Conservation (phyloP, 2,797 vertebrate species). For the Gymnoscopelus braueri region DNA sequence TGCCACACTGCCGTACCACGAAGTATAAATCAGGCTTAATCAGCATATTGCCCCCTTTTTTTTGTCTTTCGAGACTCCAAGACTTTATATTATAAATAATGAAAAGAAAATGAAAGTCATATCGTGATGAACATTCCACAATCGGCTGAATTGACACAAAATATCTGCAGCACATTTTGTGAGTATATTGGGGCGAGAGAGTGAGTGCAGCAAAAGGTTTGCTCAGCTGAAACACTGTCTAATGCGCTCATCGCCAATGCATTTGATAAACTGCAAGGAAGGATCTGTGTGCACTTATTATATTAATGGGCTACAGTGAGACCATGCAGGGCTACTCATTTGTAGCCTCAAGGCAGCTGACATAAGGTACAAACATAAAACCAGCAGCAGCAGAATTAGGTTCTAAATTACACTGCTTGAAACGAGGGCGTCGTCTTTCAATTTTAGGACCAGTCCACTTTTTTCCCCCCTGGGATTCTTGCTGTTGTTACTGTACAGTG, state of each 20-base stretch:
- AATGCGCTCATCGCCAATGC: slow-evolving; percentile 26
- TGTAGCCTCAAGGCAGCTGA: slow-evolving; percentile 50
- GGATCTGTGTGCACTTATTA: slow-evolving; percentile 43
- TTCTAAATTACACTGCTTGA: too few relatives aligned
- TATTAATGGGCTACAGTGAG: slow-evolving; percentile 53
- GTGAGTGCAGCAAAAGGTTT: background rate
- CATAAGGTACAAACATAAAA: slow-evolving; percentile 24
- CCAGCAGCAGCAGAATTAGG: background rate
- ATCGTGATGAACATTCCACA: slow-evolving; percentile 13
- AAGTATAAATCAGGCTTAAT: background rate
- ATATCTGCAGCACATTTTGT: slow-evolving; percentile 16
- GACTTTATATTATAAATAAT: background rate
- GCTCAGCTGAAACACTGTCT: slow-evolving; percentile 39
- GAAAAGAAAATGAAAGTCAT: slow-evolving; percentile 5
- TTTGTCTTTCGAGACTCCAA: too few relatives aligned
- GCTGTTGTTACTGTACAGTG: too few relatives aligned
- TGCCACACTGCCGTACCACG: too few relatives aligned
- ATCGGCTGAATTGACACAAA: slow-evolving; percentile 20
- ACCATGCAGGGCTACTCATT: slow-evolving; percentile 42
- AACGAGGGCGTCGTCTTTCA: too few relatives aligned
- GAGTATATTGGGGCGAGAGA: background rate
- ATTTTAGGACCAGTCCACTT: too few relatives aligned
- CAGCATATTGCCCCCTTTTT: background rate
- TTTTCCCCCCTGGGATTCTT: too few relatives aligned
- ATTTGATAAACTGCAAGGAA: slow-evolving; percentile 56